Percentiles rank a stretch among this genome's conserved stretches.
These are phyloP conservation scores for Cichladusa arquata DNA, from an alignment of 2,113 vertebrate species.

Conservation along the genomic window DNA sequence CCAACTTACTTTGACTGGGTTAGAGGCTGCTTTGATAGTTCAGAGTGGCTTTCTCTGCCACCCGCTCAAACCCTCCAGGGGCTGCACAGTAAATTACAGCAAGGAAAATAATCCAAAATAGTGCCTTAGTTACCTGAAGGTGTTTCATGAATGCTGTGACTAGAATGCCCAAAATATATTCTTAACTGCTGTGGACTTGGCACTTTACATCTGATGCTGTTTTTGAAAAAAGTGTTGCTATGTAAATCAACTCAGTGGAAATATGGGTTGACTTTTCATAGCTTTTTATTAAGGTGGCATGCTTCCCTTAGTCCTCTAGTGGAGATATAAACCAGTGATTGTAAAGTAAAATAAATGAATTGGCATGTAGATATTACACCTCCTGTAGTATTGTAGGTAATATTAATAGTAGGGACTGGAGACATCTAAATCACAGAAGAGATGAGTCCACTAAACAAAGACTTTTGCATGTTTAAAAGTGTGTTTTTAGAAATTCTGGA, in stretches of 20 bases:
- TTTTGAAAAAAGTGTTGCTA: background rate
- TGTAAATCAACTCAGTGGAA: background rate
- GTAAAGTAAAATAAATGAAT: background rate
- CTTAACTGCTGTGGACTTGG: background rate
- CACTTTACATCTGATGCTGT: background rate
- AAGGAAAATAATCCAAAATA: background rate
- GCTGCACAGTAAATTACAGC: background rate
- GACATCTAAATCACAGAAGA: background rate
- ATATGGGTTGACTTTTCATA: background rate
- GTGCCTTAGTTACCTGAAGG: background rate
- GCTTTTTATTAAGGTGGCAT: background rate
- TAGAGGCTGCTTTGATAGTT: background rate
- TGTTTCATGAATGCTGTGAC: background rate
- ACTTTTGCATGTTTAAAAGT: background rate
- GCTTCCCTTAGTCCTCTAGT: background rate
- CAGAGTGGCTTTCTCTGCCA: background rate
- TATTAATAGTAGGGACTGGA: background rate
- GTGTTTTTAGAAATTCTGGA: background rate
- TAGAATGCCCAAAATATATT: background rate
- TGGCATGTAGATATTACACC: background rate
- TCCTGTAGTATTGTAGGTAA: background rate
- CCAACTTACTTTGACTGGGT: fast-evolving
- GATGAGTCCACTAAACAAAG: background rate
- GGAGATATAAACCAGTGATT: background rate
- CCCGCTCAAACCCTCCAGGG: background rate